Conservation (phyloP, 2,113 vertebrate genomes). For the Cariama cristata region DNA sequence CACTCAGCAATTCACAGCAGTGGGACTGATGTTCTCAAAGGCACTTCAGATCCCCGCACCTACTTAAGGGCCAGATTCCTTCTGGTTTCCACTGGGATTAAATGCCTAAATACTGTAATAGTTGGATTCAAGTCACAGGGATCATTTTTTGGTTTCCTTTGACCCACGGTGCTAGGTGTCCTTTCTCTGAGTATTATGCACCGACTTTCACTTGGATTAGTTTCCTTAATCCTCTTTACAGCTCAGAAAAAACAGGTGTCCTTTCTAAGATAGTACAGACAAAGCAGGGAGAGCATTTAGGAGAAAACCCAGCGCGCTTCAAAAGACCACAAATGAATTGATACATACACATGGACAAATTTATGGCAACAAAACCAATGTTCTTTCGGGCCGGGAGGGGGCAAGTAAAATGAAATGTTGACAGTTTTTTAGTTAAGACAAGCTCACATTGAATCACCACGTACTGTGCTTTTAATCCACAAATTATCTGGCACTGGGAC, state of each 20-base stretch:
- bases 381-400: accelerated
- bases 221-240: not conserved
- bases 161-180: not conserved
- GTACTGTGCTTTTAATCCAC: not conserved
- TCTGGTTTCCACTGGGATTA: not conserved
- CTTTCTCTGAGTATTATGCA: not conserved
- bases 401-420: accelerated
- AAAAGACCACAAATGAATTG: not conserved
- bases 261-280: not conserved
- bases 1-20: not conserved
- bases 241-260: not conserved
- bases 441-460: accelerated
- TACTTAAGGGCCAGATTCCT: too few species aligned
- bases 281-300: not conserved
- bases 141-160: not conserved
- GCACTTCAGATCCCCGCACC: not conserved
- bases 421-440: not conserved
- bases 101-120: not conserved
- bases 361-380: accelerated
- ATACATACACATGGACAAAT: accelerated
- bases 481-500: not conserved
- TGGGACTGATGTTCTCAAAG: not conserved
- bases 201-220: not conserved
- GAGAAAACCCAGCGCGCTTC: not conserved
- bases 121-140: not conserved